Evolutionary conservation across 2,113 vertebrate species (phyloP).

Genomic region (Cygnus atratus): DNA sequence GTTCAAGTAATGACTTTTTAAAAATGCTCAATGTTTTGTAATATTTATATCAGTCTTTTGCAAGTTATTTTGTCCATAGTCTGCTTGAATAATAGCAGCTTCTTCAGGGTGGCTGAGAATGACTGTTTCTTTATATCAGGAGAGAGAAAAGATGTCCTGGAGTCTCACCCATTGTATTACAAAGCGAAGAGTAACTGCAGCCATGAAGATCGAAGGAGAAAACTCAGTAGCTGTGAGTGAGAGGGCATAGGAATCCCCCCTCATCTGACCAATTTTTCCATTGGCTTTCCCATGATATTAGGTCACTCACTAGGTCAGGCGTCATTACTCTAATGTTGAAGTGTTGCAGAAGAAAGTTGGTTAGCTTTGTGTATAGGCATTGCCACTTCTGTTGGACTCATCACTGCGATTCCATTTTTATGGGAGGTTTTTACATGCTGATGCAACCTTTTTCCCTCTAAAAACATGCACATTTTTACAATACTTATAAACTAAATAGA

Average conservation of each 20-base stretch:
- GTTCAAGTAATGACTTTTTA: constrained; percentile 34
- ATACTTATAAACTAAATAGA: constrained; percentile 64
- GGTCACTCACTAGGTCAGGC: neutral
- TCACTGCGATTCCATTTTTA: neutral
- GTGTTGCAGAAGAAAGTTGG: neutral
- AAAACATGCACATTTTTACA: constrained; percentile 12
- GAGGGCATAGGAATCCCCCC: neutral
- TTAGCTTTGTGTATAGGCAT: neutral
- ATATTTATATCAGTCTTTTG: neutral
- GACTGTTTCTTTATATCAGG: neutral
- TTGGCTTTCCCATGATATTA: neutral
- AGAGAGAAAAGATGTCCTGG: neutral
- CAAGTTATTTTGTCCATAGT: neutral
- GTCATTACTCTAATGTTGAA: neutral
- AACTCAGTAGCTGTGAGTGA: accelerated
- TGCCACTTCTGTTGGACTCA: accelerated
- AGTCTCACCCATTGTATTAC: neutral
- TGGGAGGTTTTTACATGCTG: neutral
- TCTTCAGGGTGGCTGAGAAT: neutral
- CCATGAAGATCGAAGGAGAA: neutral
- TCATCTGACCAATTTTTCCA: neutral
- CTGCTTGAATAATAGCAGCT: neutral
- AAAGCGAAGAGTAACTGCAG: neutral
- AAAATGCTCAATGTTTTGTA: neutral
- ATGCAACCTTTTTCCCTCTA: constrained; percentile 11